Percentiles rank a stretch among this genome's conserved stretches.
Conservation (phyloP, 1,140 invertebrate genomes). For the Drosophila kikkawai region DNA sequence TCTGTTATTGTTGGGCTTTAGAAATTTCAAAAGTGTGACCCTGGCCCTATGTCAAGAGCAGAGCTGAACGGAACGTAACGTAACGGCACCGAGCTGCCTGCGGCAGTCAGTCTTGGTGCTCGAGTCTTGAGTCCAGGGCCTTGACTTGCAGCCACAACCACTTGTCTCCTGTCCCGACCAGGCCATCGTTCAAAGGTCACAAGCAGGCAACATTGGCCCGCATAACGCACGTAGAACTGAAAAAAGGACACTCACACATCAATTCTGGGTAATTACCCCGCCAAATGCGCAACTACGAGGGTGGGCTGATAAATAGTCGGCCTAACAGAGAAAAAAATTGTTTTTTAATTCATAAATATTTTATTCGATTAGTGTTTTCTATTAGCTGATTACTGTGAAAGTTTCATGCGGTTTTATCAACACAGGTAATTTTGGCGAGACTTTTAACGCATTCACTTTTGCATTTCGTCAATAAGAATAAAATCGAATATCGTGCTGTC, state of each 20-base stretch:
- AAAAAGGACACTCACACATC: slow-evolving; percentile 2
- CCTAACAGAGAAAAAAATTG: no score
- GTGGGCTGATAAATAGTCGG: no score
- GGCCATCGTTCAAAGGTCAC: slow-evolving; percentile 46
- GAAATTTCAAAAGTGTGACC: slow-evolving; percentile 56
- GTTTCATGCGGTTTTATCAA: no score
- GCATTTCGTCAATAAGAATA: no score
- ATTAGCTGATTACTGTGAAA: no score
- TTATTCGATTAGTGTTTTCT: no score
- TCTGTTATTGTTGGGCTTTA: slow-evolving; percentile 65
- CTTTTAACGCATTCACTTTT: no score
- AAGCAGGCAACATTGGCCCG: slow-evolving; percentile 5
- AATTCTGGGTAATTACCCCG: slow-evolving; percentile 21
- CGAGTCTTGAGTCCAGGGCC: slow-evolving; percentile 30
- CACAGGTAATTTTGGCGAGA: no score
- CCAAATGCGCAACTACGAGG: not conserved
- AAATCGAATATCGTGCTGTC: no score
- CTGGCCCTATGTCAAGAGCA: slow-evolving; percentile 70
- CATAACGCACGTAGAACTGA: slow-evolving; percentile 5
- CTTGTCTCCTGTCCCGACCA: slow-evolving; percentile 24
- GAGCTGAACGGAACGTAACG: slow-evolving; percentile 25
- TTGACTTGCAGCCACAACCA: slow-evolving; percentile 64
- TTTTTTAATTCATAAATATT: no score
- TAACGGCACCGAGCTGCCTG: slow-evolving; percentile 32
- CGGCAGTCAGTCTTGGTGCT: slow-evolving; percentile 44